Conservation (phyloP, 2,888 invertebrate species). For the Suillia variegata region DNA sequence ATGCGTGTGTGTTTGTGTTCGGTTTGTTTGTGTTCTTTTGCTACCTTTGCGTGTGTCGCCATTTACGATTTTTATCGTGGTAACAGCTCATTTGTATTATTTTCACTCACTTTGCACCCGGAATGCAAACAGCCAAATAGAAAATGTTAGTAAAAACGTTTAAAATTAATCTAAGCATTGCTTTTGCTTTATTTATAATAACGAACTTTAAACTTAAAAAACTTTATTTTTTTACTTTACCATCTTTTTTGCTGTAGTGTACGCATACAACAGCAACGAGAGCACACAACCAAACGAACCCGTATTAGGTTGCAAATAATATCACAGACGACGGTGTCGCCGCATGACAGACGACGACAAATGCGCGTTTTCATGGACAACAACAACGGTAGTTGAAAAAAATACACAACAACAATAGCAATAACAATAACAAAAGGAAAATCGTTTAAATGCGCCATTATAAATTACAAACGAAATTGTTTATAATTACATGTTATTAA, state of each 20-base stretch:
- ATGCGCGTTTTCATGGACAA: not conserved
- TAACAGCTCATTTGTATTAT: slow-evolving; percentile 16
- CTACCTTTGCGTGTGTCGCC: not conserved
- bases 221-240: no score
- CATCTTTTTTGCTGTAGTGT: no score
- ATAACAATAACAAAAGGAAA: slow-evolving; percentile 24
- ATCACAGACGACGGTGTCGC: no score
- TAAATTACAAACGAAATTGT: slow-evolving; percentile 43
- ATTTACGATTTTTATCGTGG: slow-evolving; percentile 11
- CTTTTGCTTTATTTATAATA: no score
- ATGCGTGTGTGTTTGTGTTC: not conserved
- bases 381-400: slow-evolving; percentile 13
- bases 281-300: no score
- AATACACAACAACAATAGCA: not conserved
- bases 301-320: slow-evolving; percentile 2
- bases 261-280: no score
- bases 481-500: slow-evolving; percentile 48
- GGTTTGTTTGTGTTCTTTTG: not conserved
- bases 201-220: no score
- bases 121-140: no score
- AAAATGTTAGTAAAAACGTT: no score
- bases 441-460: slow-evolving; percentile 28
- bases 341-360: no score
- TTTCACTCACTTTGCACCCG: slow-evolving; percentile 1
- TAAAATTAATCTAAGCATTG: no score